Percentiles rank a stretch among this genome's conserved stretches.
Conservation (phyloP, 2,113 vertebrate genomes). For the Pundamilia nyererei region DNA sequence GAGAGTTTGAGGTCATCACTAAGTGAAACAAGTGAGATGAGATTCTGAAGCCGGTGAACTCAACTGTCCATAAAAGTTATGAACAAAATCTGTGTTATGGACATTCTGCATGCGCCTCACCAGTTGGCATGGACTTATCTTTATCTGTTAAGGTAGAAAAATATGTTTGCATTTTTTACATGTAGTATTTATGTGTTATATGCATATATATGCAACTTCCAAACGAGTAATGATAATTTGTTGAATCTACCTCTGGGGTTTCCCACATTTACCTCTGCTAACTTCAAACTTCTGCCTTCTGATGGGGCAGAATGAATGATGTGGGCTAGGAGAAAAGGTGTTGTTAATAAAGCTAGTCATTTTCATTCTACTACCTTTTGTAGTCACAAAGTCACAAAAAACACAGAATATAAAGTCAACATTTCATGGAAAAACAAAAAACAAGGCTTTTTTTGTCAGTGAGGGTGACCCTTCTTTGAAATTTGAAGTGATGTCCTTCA, state of each 20-base stretch:
- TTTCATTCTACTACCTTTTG: background rate
- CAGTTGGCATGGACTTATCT: background rate
- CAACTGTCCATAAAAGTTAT: background rate
- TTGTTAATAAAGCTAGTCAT: background rate
- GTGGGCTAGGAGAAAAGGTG: background rate
- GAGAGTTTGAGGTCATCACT: accelerated
- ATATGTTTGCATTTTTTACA: background rate
- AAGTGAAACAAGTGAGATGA: background rate
- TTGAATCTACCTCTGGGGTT: background rate
- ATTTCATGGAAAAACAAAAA: background rate
- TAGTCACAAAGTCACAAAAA: background rate
- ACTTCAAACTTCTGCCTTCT: background rate
- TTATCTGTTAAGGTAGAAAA: background rate
- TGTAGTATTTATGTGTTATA: background rate
- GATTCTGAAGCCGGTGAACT: background rate
- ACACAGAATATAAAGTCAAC: background rate
- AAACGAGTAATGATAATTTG: accelerated
- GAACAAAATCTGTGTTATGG: background rate
- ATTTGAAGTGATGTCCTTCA: background rate
- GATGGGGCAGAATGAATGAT: background rate
- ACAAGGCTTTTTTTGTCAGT: background rate
- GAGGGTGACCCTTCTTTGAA: accelerated
- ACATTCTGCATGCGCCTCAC: background rate
- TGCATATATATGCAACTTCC: background rate
- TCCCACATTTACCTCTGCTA: background rate